phyloP scores from a whole-genome alignment of 2,113 vertebrate species.

The Gila orcuttii region DNA sequence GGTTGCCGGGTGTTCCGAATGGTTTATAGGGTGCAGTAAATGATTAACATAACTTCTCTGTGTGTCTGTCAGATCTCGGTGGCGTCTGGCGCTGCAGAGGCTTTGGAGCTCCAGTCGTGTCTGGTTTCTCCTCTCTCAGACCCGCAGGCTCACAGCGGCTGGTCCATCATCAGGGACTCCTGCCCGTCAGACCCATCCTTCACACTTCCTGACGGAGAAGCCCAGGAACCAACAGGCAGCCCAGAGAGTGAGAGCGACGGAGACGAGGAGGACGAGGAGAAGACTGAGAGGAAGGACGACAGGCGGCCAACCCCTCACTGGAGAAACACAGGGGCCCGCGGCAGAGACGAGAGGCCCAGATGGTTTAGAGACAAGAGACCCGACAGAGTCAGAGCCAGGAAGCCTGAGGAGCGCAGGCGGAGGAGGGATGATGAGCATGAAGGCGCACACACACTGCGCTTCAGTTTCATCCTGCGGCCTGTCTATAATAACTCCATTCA shows the following conservation, averaged over 20 bases:
- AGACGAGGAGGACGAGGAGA: background rate
- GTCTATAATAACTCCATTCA: conserved; percentile 77
- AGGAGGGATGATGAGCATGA: background rate
- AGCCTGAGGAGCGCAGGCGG: background rate
- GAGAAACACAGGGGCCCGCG: background rate
- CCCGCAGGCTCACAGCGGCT: conserved; percentile 64
- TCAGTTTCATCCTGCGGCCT: conserved; percentile 75
- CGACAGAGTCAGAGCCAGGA: background rate
- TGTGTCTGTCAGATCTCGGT: conserved; percentile 67
- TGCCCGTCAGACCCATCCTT: conserved; percentile 71
- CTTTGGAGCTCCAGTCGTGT: conserved; percentile 69
- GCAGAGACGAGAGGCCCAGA: background rate
- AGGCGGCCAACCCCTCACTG: background rate
- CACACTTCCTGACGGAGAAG: conserved; percentile 38
- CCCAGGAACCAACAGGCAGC: conserved; percentile 26
- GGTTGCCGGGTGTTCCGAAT: too few relatives aligned
- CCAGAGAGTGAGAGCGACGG: background rate
- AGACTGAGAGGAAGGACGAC: background rate
- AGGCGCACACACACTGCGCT: conserved; percentile 57
- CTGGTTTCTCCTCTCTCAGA: conserved; percentile 75
- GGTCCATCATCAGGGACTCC: conserved; percentile 67
- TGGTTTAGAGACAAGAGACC: background rate
- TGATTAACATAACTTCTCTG: background rate
- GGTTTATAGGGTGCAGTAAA: background rate
- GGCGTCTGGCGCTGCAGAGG: conserved; percentile 45